Evolutionary conservation across 1,140 invertebrate species (phyloP), one percentile per base, ranked within the genome.

Genomic region (Pygmarrhopalites habei): DNA sequence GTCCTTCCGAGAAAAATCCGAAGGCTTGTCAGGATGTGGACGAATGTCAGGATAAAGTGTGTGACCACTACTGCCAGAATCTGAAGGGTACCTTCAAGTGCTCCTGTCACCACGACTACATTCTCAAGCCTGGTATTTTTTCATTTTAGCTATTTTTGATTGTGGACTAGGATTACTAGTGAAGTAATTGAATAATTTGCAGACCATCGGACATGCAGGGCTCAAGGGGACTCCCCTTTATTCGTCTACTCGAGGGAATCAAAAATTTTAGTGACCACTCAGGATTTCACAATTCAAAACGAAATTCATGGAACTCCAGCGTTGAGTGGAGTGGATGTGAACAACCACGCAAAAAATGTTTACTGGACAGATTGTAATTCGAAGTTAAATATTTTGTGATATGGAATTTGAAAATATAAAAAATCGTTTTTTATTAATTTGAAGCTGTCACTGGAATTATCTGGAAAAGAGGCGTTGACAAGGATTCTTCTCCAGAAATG

Each of bases 51-150:
- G 68, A 85, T 85, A 7, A 60, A 12, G 84, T 88, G 0, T 93
- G 90, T 73, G 88, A 88, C 30, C 89, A 92, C 72, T 81, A 82
- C 2, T 93, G 90, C 72, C 82, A 83, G 46, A 92, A 93, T 67
- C 89, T 86, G 0, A 74, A 83, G 29, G 90, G 90, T 3, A 88
- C 86, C 29, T 93, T 86, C 69, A 75, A 76, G 2, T 90, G 89
- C 72, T 82, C 82, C 21, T 93, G 90, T 72, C 59, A 60, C 19
- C 17, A 46, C 19, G 44, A 46, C 32, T 60, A 60, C 23, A 10
- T 30, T 26, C 46, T 52, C 1, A 60, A 51, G 23, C 28, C 44
- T 14, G 59, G 59, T 60, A 51, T 12, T 5, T n/a, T n/a, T n/a
- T n/a, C n/a, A n/a, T n/a, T n/a, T n/a, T n/a, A n/a, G n/a, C n/a